Evolutionary conservation across 2,113 vertebrate genomes (phyloP), one percentile per base, ranked within the genome.

Genomic region (Calypte anna): DNA sequence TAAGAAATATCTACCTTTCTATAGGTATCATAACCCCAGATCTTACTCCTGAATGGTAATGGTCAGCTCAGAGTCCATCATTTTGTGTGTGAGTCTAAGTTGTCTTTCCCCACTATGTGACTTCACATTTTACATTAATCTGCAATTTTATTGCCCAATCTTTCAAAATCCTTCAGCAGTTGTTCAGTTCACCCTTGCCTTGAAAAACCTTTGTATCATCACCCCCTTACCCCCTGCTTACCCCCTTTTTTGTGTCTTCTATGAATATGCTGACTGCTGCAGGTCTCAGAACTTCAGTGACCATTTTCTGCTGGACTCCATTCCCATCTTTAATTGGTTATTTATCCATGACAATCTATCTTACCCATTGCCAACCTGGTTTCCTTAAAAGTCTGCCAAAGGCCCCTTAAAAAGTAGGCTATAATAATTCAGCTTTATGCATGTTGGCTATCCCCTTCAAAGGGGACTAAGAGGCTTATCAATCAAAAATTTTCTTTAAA

Each of bases 211-310:
- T n/a, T 38, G 4, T 28, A 36, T 43, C 20, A 31, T 43, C 30
- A 82, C 13, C 16, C 33, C 33, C 33, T 33, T 33, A 33, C 33
- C 33, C 33, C 20, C 21, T 0, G 0, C 17, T 78, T n/a, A 61
- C 22, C 10, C 22, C 3, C 33, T 81, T 67, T 77, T 55, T 28
- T 79, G 1, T 31, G 3, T 57, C 16, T 58, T 44, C 64, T 58
- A 22, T 17, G 16, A 70, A 81, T 27, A 70, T 0, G 1, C n/a
- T n/a, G 55, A 43, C 10, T 23, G 14, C 17, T 5, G 55, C 18
- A 83, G 72, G 0, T 3, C 27, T 59, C 19, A 85, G 46, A 90
- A 68, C 10, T 54, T 21, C 28, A 40, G 20, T 17, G 8, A 48
- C 3, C 28, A 33, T 55, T 51, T 76, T 30, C 46, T 64, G 10